Percentiles rank a stretch among this genome's conserved stretches.
Conservation (phyloP, 1,140 invertebrate species). For the Drosophila oshimai region DNA sequence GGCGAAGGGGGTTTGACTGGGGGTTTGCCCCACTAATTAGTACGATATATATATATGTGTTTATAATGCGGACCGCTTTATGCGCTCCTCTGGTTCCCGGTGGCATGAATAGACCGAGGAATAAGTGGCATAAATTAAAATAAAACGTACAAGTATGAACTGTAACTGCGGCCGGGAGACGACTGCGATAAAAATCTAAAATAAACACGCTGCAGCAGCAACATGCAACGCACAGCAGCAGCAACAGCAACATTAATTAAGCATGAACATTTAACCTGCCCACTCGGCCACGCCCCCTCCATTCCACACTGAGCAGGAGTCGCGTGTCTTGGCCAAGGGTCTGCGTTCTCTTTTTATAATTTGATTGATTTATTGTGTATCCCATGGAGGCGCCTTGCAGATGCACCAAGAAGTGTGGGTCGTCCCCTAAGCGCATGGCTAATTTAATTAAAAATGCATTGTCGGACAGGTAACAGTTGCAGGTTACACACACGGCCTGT, state of each 20-base stretch:
- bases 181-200: slow-evolving; percentile 74
- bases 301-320: slow-evolving; percentile 6
- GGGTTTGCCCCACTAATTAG: slow-evolving; percentile 68
- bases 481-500: slow-evolving; percentile 38
- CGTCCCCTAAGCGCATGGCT: slow-evolving; percentile 1
- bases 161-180: slow-evolving; percentile 51
- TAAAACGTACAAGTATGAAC: slow-evolving; percentile 74
- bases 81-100: slow-evolving; percentile 35
- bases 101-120: slow-evolving; percentile 36
- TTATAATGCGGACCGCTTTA: slow-evolving; percentile 41
- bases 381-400: slow-evolving; percentile 28
- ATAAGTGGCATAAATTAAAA: slow-evolving; percentile 80
- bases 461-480: slow-evolving; percentile 32
- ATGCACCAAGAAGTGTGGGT: slow-evolving; percentile 15
- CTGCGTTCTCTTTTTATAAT: slow-evolving; percentile 42
- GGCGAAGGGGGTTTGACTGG: slow-evolving; percentile 5
- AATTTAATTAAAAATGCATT: slow-evolving; percentile 74
- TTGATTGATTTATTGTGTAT: slow-evolving; percentile 75
- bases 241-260: slow-evolving; percentile 73
- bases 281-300: slow-evolving; percentile 50
- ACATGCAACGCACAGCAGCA: slow-evolving; percentile 62
- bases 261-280: slow-evolving; percentile 78
- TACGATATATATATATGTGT: slow-evolving; percentile 70
- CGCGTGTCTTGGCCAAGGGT: slow-evolving; percentile 54
- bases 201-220: slow-evolving; percentile 64